Base-by-base conservation (phyloP, 2,888 invertebrate genomes). In the Agrochola lychnidis region DNA sequence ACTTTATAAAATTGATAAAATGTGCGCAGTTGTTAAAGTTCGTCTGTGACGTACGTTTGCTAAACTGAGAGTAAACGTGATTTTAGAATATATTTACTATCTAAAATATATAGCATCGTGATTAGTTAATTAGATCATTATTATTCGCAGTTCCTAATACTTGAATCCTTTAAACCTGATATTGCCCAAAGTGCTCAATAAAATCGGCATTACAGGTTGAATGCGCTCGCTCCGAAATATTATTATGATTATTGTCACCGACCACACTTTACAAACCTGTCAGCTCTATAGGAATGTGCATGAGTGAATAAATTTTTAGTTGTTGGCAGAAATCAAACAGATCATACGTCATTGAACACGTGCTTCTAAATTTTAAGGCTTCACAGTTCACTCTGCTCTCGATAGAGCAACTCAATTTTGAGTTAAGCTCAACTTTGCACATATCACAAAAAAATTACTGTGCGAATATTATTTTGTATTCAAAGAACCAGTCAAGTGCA, bases 31-130 rank as follows among this genome's bases (percentile, higher is more conserved):
- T 73, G 59, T 66, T 73, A 48, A 83, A 83, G 68, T 69, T 68
- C 71, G 76, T 68, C 63, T 63, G 36, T 81, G 84, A 81, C 80
- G 80, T 83, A 53, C 2, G 51, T 63, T 66, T 71, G 64, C 74
- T 7, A 73, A 81, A 71, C 42, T 68, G 61, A 79, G 70, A 62
- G 25, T n/a, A 45, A 83, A 66, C 79, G 14, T 59, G 83, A 83
- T 45, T 42, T 62, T 42, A 62, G 76, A 82, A 78, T 82, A 82
- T 78, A 75, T 82, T 81, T 80, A 59, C n/a, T 42, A 51, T 25
- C n/a, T 51, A 10, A 59, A 71, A 59, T 71, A 59, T 12, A 16
- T 56, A 19, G 16, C 9, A 56, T 75, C 36, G 57, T 76, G 51
- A 48, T 76, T 76, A 25, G 45, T 22, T 63, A 40, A 61, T 59